Base-by-base conservation (phyloP, 1,140 invertebrate species). In the Ylistrum balloti region DNA sequence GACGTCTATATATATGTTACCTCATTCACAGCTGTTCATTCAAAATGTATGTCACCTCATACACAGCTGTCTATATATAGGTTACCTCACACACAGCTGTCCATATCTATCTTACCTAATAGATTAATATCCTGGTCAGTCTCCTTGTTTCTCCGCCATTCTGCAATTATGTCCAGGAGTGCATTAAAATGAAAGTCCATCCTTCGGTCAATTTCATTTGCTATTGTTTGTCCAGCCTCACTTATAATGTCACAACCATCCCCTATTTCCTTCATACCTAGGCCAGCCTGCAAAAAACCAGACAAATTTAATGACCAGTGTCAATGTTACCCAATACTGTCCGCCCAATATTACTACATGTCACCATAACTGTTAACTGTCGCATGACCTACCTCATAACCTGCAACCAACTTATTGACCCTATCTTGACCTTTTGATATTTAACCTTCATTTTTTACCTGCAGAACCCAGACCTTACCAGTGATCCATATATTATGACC, bases 111-210 rank as follows among this genome's bases (percentile, higher is more conserved):
- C 5, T 38, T 38, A 38, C 96, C 93, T 33, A 95, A 85, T 45
- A 96, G 91, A 93, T 93, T 95, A 32, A 92, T 90, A 91, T 96
- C 96, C 20, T 91, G 74, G 33, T 91, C 33, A 15, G 86, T n/a
- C 5, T 91, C 93, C 88, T 93, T 94, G 41, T 91, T 90, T 88
- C 93, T 94, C 85, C 95, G 94, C 96, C 96, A 96, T 56, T 96
- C 94, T 17, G 94, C 95, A 32, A 96, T 93, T 33, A 95, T 95
- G 90, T 96, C 96, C 33, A 96, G 92, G 28, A 96, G 93, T 33
- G 96, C 96, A 92, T 96, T 96, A 91, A 96, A 96, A 90, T 96
- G 96, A 88, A 96, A 96, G 90, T 96, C 95, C 41, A 96, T 95
- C 32, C 94, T 90, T 28, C 93, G 90, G 74, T 95, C 95, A 5